Base-by-base conservation (phyloP, 2,797 vertebrate genomes). In the Sebastes elongatus region DNA sequence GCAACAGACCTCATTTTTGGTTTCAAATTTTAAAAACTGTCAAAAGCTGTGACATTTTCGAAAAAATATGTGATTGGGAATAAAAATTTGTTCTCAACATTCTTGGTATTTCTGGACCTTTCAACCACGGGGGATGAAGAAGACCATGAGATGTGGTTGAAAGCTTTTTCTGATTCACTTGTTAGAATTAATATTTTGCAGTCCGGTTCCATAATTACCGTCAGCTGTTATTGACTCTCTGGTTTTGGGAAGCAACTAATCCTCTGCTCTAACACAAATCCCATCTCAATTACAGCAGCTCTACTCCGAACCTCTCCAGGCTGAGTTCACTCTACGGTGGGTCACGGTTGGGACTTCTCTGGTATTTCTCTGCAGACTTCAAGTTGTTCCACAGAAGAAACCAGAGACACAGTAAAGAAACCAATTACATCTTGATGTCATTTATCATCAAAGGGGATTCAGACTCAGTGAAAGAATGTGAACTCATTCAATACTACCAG, bases 211-310 rank as follows among this genome's bases (percentile, higher is more conserved):
- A 67, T 77, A 70, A 82, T 59, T 76, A 25, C n/a, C 0, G 10
- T 78, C 89, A 90, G 85, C 86, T 88, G 82, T 82, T 74, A 57
- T 46, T 42, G 74, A 65, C 65, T 81, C 65, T 9, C 8, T 5
- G 55, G 20, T n/a, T 71, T 80, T 71, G 64, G n/a, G 81, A 42
- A 27, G 75, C 84, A 64, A 11, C 74, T 88, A 86, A 89, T 87
- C 85, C 85, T 57, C 52, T 1, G 4, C 72, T 85, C 49, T 2
- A 68, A 61, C 64, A 71, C 63, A 74, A 75, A 91, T 84, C 86
- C 83, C 66, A 53, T 82, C 71, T 83, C 76, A 72, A 11, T 87
- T 81, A 83, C 82, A 67, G 64, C 61, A 11, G 70, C 63, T 78
- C 53, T 6, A 3, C 61, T 28, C 46, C 7, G 10, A 65, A 38